Percentiles rank a stretch among this genome's conserved stretches.
Evolutionary conservation across 1,140 invertebrate species (phyloP).

Genomic region (Heliconius melpomene): DNA sequence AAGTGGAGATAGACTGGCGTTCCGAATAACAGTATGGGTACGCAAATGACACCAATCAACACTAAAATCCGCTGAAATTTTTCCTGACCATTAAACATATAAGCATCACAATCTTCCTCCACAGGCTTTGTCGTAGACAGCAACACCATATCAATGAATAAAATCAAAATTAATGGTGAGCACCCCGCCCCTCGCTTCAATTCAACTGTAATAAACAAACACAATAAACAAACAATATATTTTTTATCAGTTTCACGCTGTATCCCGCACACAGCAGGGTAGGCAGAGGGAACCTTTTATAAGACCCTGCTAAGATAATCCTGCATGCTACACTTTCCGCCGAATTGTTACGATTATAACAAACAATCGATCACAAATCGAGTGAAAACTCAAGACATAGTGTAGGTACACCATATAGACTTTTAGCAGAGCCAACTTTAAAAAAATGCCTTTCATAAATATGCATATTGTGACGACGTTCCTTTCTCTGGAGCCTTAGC

Average conservation of each 20-base stretch:
- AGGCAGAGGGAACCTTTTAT: no score
- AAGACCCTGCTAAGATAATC: no score
- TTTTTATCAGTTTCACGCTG: not conserved
- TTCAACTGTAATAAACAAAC: constrained; percentile 50
- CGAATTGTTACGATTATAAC: no score
- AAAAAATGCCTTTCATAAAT: no score
- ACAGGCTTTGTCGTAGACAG: constrained; percentile 84
- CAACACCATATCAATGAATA: constrained; percentile 96
- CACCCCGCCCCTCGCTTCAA: constrained; percentile 80
- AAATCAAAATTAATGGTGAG: constrained; percentile 93
- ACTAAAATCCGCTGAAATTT: constrained; percentile 91
- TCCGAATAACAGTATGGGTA: constrained; percentile 96
- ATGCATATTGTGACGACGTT: no score
- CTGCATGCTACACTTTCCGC: no score
- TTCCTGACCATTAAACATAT: constrained; percentile 86
- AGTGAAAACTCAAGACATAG: no score
- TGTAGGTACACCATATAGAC: no score
- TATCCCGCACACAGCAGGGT: no score
- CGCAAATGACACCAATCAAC: constrained; percentile 89
- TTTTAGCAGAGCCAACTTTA: no score
- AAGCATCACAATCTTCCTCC: constrained; percentile 75
- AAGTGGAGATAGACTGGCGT: constrained; percentile 92
- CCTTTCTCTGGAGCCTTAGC: no score
- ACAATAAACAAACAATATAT: not conserved
- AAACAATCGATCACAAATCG: no score